Evolutionary conservation across 2,113 vertebrate species (phyloP).

Genomic region (Halcyon senegalensis): DNA sequence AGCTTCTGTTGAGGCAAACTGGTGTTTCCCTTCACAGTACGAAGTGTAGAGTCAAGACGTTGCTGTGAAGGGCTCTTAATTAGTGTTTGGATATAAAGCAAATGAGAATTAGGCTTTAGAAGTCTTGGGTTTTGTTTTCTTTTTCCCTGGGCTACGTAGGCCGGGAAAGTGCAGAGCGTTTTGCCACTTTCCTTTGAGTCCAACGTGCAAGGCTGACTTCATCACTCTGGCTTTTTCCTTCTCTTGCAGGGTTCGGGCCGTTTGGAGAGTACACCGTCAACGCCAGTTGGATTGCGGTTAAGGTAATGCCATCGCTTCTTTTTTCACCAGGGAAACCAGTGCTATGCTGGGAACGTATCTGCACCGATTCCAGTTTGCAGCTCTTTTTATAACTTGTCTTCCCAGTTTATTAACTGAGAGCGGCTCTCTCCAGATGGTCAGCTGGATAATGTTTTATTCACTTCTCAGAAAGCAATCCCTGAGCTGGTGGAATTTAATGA

Average conservation of each 20-base stretch:
- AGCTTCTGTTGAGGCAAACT: not conserved
- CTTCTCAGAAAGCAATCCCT: not conserved
- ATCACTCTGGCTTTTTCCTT: not conserved
- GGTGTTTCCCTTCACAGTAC: not conserved
- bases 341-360: fast-evolving
- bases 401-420: not conserved
- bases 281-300: constrained; percentile 84
- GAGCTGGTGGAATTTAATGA: not conserved
- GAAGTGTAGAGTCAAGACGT: not conserved
- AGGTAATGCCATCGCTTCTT: constrained; percentile 64
- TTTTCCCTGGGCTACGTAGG: not conserved
- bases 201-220: not conserved
- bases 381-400: not conserved
- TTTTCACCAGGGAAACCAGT: not conserved
- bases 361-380: fast-evolving
- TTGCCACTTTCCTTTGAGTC: too few species aligned
- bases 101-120: not conserved
- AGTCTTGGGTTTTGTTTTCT: not conserved
- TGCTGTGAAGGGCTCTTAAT: not conserved
- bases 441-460: not conserved
- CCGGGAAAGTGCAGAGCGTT: not conserved
- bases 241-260: constrained; percentile 80
- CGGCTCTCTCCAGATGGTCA: not conserved
- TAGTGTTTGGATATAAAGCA: not conserved
- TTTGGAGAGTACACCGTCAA: constrained; percentile 82